phyloP scores from a whole-genome alignment of 2,113 vertebrate genomes.

The Pantherophis guttatus region DNA sequence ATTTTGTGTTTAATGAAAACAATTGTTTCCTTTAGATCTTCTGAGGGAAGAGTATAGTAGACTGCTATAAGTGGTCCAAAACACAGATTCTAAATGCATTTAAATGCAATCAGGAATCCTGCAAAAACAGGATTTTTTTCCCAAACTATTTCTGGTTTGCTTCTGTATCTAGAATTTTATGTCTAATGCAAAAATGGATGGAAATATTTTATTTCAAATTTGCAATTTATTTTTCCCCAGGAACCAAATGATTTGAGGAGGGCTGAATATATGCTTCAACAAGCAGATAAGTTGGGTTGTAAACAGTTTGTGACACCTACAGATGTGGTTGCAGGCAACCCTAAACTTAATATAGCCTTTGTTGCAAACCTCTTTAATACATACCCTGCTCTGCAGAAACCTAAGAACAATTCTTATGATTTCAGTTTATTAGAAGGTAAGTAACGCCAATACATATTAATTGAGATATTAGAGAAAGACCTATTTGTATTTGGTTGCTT shows the following conservation, averaged over 20 bases:
- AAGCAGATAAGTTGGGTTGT: conserved; percentile 91
- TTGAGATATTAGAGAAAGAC: neutral
- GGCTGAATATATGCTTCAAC: conserved; percentile 88
- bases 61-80: neutral
- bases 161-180: neutral
- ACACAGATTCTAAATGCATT: neutral
- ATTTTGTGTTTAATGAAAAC: neutral
- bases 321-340: conserved; percentile 91
- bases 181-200: neutral
- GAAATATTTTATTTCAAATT: neutral
- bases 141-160: neutral
- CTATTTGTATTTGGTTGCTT: neutral
- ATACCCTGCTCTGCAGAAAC: conserved; percentile 77
- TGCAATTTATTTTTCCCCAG: conserved; percentile 62
- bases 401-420: conserved; percentile 72
- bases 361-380: conserved; percentile 96
- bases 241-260: conserved; percentile 81
- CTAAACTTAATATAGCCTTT: conserved; percentile 94
- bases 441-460: conserved; percentile 33
- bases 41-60: neutral
- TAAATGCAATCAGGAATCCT: neutral
- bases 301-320: conserved; percentile 91
- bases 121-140: neutral
- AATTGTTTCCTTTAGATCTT: neutral
- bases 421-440: conserved; percentile 82